Conservation (phyloP, 2,888 invertebrate species). For the Pheosia gnoma region DNA sequence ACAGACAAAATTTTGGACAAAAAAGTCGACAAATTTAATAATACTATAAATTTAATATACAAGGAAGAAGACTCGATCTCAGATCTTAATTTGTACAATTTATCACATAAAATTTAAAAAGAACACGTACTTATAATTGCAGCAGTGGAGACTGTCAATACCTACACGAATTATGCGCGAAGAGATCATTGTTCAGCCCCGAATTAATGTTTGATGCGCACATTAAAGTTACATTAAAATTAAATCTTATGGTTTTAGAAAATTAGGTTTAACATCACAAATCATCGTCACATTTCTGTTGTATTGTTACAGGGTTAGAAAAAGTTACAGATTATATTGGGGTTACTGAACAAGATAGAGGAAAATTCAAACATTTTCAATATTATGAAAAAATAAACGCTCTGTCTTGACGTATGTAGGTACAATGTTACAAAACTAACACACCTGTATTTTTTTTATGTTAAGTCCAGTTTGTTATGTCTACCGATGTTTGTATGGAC, state of each 20-base stretch:
- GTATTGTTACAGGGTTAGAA: too few relatives aligned
- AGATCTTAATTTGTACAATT: slow-evolving; percentile 80
- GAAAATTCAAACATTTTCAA: slow-evolving; percentile 55
- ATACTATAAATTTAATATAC: slow-evolving; percentile 63
- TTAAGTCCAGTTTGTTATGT: slow-evolving; percentile 34
- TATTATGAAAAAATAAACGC: slow-evolving; percentile 75
- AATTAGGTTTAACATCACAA: background rate
- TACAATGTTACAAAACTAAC: slow-evolving; percentile 70
- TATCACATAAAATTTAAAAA: slow-evolving; percentile 75
- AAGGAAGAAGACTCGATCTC: slow-evolving; percentile 70
- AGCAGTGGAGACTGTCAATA: slow-evolving; percentile 24
- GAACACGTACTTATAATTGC: slow-evolving; percentile 60
- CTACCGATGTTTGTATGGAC: slow-evolving; percentile 71
- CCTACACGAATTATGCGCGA: slow-evolving; percentile 46
- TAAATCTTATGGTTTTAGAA: slow-evolving; percentile 11
- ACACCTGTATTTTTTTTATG: slow-evolving; percentile 43
- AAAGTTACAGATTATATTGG: too few relatives aligned
- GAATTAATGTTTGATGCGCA: background rate
- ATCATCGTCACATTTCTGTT: too few relatives aligned
- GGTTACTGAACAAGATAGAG: slow-evolving; percentile 14
- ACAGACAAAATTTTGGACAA: slow-evolving; percentile 56
- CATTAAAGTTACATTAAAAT: background rate
- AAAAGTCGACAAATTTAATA: slow-evolving; percentile 56
- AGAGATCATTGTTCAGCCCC: slow-evolving; percentile 43
- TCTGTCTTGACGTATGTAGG: slow-evolving; percentile 55